Evolutionary conservation across 2,113 vertebrate genomes (phyloP), one percentile per base, ranked within the genome.

Genomic region (Panurus biarmicus): DNA sequence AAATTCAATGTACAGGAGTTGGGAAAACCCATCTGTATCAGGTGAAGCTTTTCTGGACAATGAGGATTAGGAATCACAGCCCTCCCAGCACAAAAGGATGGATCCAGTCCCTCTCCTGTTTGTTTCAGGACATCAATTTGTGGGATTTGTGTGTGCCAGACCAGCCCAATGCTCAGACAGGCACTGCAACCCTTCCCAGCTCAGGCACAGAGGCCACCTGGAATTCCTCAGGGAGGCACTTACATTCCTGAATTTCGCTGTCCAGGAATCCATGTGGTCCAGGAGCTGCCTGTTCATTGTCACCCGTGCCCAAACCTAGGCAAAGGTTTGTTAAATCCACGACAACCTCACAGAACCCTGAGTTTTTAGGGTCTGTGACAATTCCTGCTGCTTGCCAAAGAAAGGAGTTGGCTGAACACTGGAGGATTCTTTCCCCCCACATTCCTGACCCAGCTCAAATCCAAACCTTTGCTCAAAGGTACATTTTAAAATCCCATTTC

Each of bases 171-270:
- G 71, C 69, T 73, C 71, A 38, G 29, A 25, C 21, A 67, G 56
- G 35, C 29, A 5, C 16, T 12, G 24, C 31, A 57, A 6, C 13
- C 42, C 54, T 12, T 53, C 62, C 71, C 72, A 12, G 2, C 14
- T 7, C 33, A 17, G 12, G 51, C 62, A 16, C 8, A 15, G 24
- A 13, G 48, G n/a, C 13, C 44, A 50, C 35, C 0, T 7, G 40
- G 31, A 14, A 19, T 45, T 5, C 4, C 45, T 22, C 10, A 16
- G 54, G 38, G 17, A 47, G 36, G 79, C 24, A 96, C 98, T 98
- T 56, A 99, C 99, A 40, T 99, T 99, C 98, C 99, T 98, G 74
- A 99, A 98, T 80, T 99, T 99, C 1, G 99, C 99, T 0, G 99
- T 99, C 99, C 99, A 99, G 72, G 98, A 98, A 89, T 99, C 99